phyloP scores from a whole-genome alignment of 1,140 invertebrate genomes.

The Trinorchestia longiramus region DNA sequence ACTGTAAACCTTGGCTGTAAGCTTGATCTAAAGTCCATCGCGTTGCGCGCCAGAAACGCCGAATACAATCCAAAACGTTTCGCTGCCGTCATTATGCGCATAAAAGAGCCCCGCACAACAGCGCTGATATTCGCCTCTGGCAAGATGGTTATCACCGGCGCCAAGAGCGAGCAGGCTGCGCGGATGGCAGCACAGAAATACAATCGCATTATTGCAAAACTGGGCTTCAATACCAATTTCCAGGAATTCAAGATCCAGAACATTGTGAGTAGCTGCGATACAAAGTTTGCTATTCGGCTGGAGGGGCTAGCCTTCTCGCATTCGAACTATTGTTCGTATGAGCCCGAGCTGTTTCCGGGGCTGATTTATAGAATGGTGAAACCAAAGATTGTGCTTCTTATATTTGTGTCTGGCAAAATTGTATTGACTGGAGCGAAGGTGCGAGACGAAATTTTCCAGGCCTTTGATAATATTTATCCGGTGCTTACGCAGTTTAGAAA shows the following conservation, averaged over 20 bases:
- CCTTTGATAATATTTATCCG: too few species aligned
- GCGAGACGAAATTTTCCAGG: too few species aligned
- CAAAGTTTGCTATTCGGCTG: too few species aligned
- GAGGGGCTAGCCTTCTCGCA: too few species aligned
- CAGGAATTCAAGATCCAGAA: background rate
- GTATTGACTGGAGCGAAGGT: slow-evolving; percentile 95
- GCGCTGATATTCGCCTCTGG: slow-evolving; percentile 99
- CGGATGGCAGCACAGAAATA: slow-evolving; percentile 97
- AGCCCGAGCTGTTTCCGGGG: slow-evolving; percentile 96
- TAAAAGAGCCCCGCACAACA: slow-evolving; percentile 97
- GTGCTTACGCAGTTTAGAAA: too few species aligned
- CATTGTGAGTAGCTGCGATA: background rate
- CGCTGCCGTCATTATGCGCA: slow-evolving; percentile 99
- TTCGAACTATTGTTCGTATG: too few species aligned
- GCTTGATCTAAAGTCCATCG: slow-evolving; percentile 96
- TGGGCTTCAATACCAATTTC: slow-evolving; percentile 83
- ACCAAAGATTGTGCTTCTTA: slow-evolving; percentile 96
- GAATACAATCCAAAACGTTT: slow-evolving; percentile 99
- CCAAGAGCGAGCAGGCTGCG: slow-evolving; percentile 98
- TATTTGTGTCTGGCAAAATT: slow-evolving; percentile 99
- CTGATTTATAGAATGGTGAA: slow-evolving; percentile 99
- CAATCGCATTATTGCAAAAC: slow-evolving; percentile 98
- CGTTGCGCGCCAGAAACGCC: slow-evolving; percentile 97
- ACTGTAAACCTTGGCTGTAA: slow-evolving; percentile 97
- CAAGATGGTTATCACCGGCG: slow-evolving; percentile 99